A percentile compares a stretch with the other conserved stretches of the same genome.
Evolutionary conservation across 2,113 vertebrate genomes (phyloP).

Genomic region (Struthidea cinerea): DNA sequence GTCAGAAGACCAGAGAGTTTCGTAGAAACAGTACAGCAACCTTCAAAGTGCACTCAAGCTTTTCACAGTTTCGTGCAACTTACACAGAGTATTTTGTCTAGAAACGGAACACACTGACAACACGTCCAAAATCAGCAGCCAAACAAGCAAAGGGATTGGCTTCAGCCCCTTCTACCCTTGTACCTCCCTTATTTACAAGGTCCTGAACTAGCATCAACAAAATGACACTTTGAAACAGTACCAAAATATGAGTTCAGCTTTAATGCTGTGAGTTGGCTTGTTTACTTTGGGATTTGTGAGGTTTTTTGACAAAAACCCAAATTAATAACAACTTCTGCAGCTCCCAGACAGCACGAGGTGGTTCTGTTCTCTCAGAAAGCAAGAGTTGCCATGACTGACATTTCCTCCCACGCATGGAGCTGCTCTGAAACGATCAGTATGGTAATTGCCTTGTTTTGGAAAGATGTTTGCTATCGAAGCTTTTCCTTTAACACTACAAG

Average conservation of each 20-base stretch:
- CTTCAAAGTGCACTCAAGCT: not conserved
- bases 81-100: not conserved
- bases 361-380: not conserved
- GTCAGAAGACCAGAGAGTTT: not conserved
- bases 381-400: not conserved
- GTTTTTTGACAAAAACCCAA: not conserved
- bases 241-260: not conserved
- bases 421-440: not conserved
- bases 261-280: not conserved
- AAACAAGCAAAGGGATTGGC: not conserved
- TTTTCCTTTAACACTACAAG: not conserved
- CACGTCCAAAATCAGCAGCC: not conserved
- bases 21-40: not conserved
- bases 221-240: not conserved
- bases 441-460: slow-evolving; percentile 21
- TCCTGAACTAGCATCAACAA: not conserved
- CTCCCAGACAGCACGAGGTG: not conserved
- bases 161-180: not conserved
- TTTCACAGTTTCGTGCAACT: not conserved
- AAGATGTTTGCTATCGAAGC: not conserved
- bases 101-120: not conserved
- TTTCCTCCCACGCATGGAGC: not conserved
- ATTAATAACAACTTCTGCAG: not conserved
- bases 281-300: not conserved
- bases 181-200: not conserved